Evolutionary conservation across 2,113 vertebrate species (phyloP), one percentile per base, ranked within the genome.

Genomic region (Brienomyrus brachyistius): DNA sequence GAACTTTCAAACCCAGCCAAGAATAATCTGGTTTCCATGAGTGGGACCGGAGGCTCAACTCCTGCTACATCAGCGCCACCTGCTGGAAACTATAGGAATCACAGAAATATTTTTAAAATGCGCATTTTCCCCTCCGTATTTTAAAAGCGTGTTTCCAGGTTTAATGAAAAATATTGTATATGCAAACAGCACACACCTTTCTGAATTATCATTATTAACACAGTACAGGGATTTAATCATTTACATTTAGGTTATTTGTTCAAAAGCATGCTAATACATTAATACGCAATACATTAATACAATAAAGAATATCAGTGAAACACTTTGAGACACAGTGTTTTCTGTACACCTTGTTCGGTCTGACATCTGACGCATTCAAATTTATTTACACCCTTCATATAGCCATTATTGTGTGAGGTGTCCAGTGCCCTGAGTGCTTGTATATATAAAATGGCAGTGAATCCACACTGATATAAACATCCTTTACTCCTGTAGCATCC

Each of bases 321-420:
- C 74, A 15, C 74, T 15, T 27, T 15, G 17, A 77, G 4, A 35
- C 1, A 5, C 5, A 77, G 31, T 17, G 74, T 77, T 77, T 77
- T 77, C 74, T 77, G n/a, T 50, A 89, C 40, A 59, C 1, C 90
- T 70, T 77, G 48, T 90, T 89, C 87, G 56, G 66, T 23, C 13
- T 83, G 66, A 48, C 11, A 35, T 90, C 15, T 56, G 82, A 91
- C 2, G n/a, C 45, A 86, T 51, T 51, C n/a, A 51, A 50, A 86
- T 50, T 51, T 86, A 85, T 85, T 51, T 85, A 85, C 83, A 85
- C 51, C n/a, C 21, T 85, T n/a, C 83, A 85, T 50, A 50, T 50
- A 15, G 27, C 40, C 19, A 40, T 35, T 43, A 80, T 43, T 43
- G 74, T 5, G 15, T 80, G 35, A 77, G 31, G 70, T 77, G 74